Base-by-base conservation (phyloP, 2,888 invertebrate species). In the Phyto melanocephala region DNA sequence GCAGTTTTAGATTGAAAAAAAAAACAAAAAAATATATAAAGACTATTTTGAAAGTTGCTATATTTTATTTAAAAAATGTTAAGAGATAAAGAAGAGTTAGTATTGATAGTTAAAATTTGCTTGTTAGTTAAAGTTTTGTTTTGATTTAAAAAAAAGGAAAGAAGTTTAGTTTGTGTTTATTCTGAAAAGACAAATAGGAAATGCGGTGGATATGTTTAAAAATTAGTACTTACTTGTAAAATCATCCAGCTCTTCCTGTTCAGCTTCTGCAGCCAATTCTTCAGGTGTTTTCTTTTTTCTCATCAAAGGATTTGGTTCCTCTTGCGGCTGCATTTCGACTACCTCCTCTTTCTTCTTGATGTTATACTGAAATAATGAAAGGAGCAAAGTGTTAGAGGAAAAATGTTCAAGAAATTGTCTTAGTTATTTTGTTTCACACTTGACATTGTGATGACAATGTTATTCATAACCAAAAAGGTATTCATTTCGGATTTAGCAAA, bases 251-350 rank as follows among this genome's bases (percentile, higher is more conserved):
- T 98, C 97, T 91, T 96, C 97, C 68, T 96, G 96, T 92, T 98
- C 98, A 58, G 98, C 98, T 92, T 99, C 99, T 56, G 97, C 96
- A 80, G 99, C 99, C 88, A 99, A 92, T 91, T 99, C 99, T 92
- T 98, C 99, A 0, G 99, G 99, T 82, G 99, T 99, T 92, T 99
- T 99, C 93, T 99, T 98, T 94, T 98, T 98, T 92, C 99, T 95
- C 95, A 98, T 99, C 89, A 99, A 93, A 72, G 97, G 97, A 92
- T 97, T 97, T 88, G 96, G 96, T 86, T 96, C 96, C 92, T 97
- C 97, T 88, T 94, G 94, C 85, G 95, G 95, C 90, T 95, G 94
- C 82, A 82, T 82, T 89, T 96, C 96, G 88, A 96, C 95, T 87
- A 96, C 94, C 92, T 98, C 98, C 91, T 98, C 98, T 92, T 97